Base-by-base conservation (phyloP, 2,797 vertebrate genomes). In the Sebastes kiyomatsui region DNA sequence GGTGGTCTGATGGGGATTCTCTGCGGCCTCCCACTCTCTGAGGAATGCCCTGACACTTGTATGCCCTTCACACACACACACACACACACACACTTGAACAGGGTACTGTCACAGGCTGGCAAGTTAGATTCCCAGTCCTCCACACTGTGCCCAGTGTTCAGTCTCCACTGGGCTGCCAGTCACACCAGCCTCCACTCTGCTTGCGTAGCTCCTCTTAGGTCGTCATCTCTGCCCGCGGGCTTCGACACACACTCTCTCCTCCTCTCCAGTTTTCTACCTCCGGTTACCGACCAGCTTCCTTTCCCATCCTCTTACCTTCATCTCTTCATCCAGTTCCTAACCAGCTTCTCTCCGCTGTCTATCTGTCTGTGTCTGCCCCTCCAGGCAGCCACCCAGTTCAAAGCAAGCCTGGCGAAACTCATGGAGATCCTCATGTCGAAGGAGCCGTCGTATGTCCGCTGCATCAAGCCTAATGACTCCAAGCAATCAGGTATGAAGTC, bases 391-490 rank as follows among this genome's bases (percentile, higher is more conserved):
- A 98, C 99, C 42, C 98, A 99, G 94, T 99, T 99, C 94, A 99
- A 99, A 94, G 96, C 94, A 91, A 99, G 99, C 86, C 96, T 99
- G 86, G 94, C 97, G 54, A 98, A 99, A 83, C 95, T 99, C 49
- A 99, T 99, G 96, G 98, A 99, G 93, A 99, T 99, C 88, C 96
- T 99, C 66, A 98, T 98, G 97, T 99, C 98, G 56, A 99, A 99
- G 95, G 98, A 99, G 25, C 99, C 99, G 0, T 98, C 99, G 12
- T 99, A 99, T 61, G 93, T 99, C 38, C 98, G 98, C 80, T 99
- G 98, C 95, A 99, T 99, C 88, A 99, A 99, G 86, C 99, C 99
- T 18, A 99, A 99, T 16, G 98, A 99, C 82, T 97, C 98, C 69
- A 99, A 99, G 75, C 99, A 99, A 93, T 93, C 99, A 30, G 97